Conservation (phyloP, 2,888 invertebrate species). For the Kuschelorhynchus macadamiae region DNA sequence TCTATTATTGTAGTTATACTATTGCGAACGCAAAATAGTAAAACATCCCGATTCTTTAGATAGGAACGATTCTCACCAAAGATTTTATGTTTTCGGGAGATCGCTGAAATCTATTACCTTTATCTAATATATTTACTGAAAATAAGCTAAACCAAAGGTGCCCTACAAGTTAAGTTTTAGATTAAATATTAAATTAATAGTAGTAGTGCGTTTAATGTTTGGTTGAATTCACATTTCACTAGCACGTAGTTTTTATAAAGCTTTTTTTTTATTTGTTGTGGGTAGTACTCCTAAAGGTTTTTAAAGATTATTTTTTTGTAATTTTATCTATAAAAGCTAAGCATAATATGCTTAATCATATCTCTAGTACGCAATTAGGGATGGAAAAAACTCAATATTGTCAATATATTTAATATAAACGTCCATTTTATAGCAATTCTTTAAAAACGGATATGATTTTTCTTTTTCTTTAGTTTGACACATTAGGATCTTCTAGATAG, state of each 20-base stretch:
- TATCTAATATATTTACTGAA: conserved; percentile 62
- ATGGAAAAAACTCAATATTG: conserved; percentile 44
- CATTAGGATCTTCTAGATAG: conserved; percentile 48
- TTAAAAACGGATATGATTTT: conserved; percentile 29
- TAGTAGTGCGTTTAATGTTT: conserved; percentile 33
- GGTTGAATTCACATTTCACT: conserved; percentile 30
- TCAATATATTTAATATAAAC: conserved; percentile 49
- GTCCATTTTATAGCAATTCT: conserved; percentile 49
- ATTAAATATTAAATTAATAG: conserved; percentile 54
- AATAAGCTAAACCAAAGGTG: conserved; percentile 89
- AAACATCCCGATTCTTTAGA: conserved; percentile 63
- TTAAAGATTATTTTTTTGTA: conserved; percentile 55
- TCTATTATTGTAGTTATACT: conserved; percentile 66
- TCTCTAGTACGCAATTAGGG: conserved; percentile 29
- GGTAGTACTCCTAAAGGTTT: conserved; percentile 53
- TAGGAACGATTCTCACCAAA: conserved; percentile 63
- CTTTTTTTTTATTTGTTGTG: conserved; percentile 61
- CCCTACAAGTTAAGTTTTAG: conserved; percentile 79
- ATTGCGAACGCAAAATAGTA: conserved; percentile 63
- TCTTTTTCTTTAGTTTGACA: conserved; percentile 22
- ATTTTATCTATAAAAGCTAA: conserved; percentile 65
- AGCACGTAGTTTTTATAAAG: conserved; percentile 53
- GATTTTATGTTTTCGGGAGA: conserved; percentile 53
- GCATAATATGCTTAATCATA: conserved; percentile 33
- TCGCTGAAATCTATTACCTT: conserved; percentile 51